Conservation (phyloP, 1,140 invertebrate genomes). For the Drosophila mayri region DNA sequence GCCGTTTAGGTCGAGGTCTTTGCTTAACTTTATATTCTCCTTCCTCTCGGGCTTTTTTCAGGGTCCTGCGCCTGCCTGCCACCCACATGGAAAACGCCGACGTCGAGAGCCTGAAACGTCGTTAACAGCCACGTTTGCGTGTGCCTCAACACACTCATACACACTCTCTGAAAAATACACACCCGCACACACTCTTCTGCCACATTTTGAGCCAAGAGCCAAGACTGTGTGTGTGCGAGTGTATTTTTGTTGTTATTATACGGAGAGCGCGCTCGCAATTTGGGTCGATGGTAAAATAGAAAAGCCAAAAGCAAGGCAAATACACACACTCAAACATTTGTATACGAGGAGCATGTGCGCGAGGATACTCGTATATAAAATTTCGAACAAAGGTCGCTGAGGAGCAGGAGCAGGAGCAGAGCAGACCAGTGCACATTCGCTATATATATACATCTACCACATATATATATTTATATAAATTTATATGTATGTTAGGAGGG, state of each 20-base stretch:
- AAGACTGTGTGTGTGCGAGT: slow-evolving; percentile 26
- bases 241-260: slow-evolving; percentile 71
- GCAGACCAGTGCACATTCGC: slow-evolving; percentile 70
- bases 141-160: slow-evolving; percentile 52
- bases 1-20: slow-evolving; percentile 79
- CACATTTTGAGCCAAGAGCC: slow-evolving; percentile 39
- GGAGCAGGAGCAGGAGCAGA: slow-evolving; percentile 37
- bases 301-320: slow-evolving; percentile 79
- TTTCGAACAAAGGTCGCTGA: slow-evolving; percentile 77
- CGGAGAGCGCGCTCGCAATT: slow-evolving; percentile 69
- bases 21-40: slow-evolving; percentile 54
- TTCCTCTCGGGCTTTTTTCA: slow-evolving; percentile 50
- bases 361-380: slow-evolving; percentile 43
- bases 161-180: slow-evolving; percentile 25
- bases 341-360: slow-evolving; percentile 22
- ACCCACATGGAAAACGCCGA: slow-evolving; percentile 59
- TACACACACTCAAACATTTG: slow-evolving; percentile 36
- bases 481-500: slow-evolving; percentile 14
- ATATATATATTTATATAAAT: slow-evolving; percentile 16
- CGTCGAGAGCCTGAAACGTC: slow-evolving; percentile 66
- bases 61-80: slow-evolving; percentile 45
- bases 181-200: slow-evolving; percentile 33
- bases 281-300: slow-evolving; percentile 83
- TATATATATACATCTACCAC: slow-evolving; percentile 45
- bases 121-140: slow-evolving; percentile 82